Base-by-base conservation (phyloP, 2,888 invertebrate genomes). In the Odontomyia ornata region DNA sequence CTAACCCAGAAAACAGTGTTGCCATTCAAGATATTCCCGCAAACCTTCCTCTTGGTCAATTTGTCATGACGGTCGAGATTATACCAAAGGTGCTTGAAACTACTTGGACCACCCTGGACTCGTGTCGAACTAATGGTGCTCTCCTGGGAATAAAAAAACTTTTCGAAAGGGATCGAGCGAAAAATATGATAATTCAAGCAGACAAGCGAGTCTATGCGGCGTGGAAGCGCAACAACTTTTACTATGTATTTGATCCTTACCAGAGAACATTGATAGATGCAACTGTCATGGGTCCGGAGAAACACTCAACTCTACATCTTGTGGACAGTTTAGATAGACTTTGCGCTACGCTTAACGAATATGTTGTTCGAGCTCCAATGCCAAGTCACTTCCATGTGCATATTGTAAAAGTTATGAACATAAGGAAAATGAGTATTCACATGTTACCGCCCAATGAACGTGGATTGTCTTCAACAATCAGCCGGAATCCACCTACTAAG, bases 161-260 rank as follows among this genome's bases (percentile, higher is more conserved):
- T 1, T 79, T 86, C 11, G 64, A 75, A 0, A 76, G 75, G 0
- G 72, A 69, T 15, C 75, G 75, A 0, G 73, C 67, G 11, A 78
- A 82, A 11, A 84, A 84, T 75, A 28, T 86, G 0, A 79, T 86
- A 15, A 78, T 86, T 1, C 84, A 86, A 80, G 83, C 86, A 30
- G 83, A 83, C 78, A 81, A 82, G 60, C 84, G 84, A 76, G 82
- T 82, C 77, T 86, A 85, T 75, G 84, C 84, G 3, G 30, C 86
- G 15, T 85, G 85, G 85, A 83, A 82, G 67, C 84, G 84, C 69
- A 80, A 82, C 0, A 79, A 81, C 0, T 84, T 84, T 25, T 83
- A 83, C 62, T 86, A 86, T 43, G 65, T 86, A 0, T 80, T 86
- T 77, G 86, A 86, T 81, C 85, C 86, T 0, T 86, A 84, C 80